Evolutionary conservation across 2,888 invertebrate species (phyloP), one percentile per base, ranked within the genome.

Genomic region (Tiphia femorata): DNA sequence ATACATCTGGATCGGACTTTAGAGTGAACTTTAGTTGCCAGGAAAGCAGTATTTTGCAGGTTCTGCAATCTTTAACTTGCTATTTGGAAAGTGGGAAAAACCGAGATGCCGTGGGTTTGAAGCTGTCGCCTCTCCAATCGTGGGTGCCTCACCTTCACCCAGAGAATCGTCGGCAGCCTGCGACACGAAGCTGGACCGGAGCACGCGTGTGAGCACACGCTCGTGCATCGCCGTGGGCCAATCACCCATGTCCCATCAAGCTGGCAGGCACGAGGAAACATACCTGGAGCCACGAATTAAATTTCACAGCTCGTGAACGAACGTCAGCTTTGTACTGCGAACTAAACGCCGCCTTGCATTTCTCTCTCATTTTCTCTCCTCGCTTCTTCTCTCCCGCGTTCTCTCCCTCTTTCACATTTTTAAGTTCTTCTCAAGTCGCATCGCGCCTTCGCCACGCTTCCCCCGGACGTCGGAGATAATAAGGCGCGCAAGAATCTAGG

Each of bases 51-150:
- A n/a, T n/a, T n/a, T n/a, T n/a, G n/a, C n/a, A n/a, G n/a, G n/a
- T n/a, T n/a, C n/a, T n/a, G n/a, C n/a, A n/a, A n/a, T n/a, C 78
- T 77, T 77, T 73, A 79, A 80, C 79, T 77, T 76, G 64, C 67
- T 72, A 77, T 78, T 77, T 79, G 73, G 73, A 74, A 79, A 77
- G 77, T 77, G 72, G 60, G 52, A 58, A 44, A 62, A 68, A 46
- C 62, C 65, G 46, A 61, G 52, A 66, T 49, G 49, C 54, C 49
- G 64, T 58, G 64, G 64, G 63, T 61, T 51, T 49, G 48, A 8
- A 43, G 47, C 60, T 58, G 54, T 58, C 59, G 56, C 40, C 64
- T 55, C 58, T 55, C 40, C 16, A 33, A 23, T 52, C 52, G 49
- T 60, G 57, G n/a, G n/a, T n/a, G n/a, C n/a, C n/a, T 49, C 56